These are phyloP conservation scores for Champsocephalus gunnari DNA, from an alignment of 2,797 vertebrate species.

Conservation along the genomic window DNA sequence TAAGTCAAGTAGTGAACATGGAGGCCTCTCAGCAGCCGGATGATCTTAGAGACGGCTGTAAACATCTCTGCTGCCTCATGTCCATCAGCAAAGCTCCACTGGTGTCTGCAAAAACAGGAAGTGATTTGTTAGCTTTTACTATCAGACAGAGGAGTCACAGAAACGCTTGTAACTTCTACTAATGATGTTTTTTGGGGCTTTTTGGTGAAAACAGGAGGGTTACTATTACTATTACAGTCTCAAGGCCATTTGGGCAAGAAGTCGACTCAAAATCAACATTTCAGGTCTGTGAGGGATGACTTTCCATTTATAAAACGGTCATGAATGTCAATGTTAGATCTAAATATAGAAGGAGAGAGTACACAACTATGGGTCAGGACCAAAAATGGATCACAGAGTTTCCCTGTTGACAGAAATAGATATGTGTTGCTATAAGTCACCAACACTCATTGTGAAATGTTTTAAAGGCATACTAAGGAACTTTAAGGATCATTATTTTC, in stretches of 20 bases:
- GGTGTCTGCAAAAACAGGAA: slow-evolving; percentile 74
- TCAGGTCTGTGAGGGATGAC: slow-evolving; percentile 1
- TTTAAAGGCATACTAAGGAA: no score
- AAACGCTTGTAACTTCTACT: not conserved
- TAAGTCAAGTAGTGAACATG: slow-evolving; percentile 60
- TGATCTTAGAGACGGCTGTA: slow-evolving; percentile 39
- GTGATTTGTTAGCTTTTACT: slow-evolving; percentile 50
- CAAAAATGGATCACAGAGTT: slow-evolving; percentile 40
- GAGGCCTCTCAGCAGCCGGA: slow-evolving; percentile 60
- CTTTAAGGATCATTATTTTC: no score
- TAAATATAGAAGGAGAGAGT: slow-evolving; percentile 48
- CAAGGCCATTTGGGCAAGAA: not conserved
- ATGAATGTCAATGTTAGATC: slow-evolving; percentile 33
- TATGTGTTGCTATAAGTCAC: slow-evolving; percentile 18
- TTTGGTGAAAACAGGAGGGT: slow-evolving; percentile 6
- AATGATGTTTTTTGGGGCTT: not conserved
- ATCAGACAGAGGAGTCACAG: slow-evolving; percentile 15
- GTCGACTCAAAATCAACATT: slow-evolving; percentile 5
- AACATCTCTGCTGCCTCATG: slow-evolving; percentile 47
- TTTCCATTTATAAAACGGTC: slow-evolving; percentile 34
- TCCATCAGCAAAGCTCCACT: slow-evolving; percentile 65
- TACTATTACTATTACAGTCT: slow-evolving; percentile 24
- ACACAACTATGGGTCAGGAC: slow-evolving; percentile 39
- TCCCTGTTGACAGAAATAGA: slow-evolving; percentile 51
- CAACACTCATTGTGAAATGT: slow-evolving; percentile 3